Conservation (phyloP, 1,140 invertebrate species). For the Drosophila paulistorum region DNA sequence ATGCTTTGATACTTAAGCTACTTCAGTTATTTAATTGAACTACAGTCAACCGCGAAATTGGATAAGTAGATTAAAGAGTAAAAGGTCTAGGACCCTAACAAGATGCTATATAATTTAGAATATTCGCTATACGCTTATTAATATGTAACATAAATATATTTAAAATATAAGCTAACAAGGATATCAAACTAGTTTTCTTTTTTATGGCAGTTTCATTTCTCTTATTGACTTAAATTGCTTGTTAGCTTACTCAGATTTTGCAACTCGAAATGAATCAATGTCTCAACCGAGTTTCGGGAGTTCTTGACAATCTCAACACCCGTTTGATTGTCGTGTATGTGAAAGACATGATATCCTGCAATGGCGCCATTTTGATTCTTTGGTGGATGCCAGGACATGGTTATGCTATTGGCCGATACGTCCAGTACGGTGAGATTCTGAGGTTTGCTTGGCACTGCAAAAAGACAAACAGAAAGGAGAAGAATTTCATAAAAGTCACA, state of each 20-base stretch:
- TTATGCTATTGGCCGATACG: constrained; percentile 90
- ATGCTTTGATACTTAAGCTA: no score
- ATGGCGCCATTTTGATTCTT: constrained; percentile 88
- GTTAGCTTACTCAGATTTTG: constrained; percentile 87
- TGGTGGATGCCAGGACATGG: constrained; percentile 91
- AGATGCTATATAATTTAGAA: no score
- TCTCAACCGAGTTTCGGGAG: constrained; percentile 81
- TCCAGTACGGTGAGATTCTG: constrained; percentile 90
- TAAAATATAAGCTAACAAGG: no score
- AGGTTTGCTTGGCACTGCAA: constrained; percentile 92
- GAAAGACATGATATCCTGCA: constrained; percentile 88
- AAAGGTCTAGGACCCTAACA: no score
- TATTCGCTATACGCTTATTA: no score
- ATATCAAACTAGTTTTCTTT: neutral
- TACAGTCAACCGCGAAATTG: no score
- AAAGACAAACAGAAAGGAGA: constrained; percentile 14
- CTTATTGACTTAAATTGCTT: no score
- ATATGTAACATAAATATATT: no score
- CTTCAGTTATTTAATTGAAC: no score
- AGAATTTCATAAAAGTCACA: constrained; percentile 39
- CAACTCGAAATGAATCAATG: constrained; percentile 84
- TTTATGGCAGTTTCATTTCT: neutral
- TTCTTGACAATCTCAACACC: constrained; percentile 86
- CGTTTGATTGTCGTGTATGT: constrained; percentile 88
- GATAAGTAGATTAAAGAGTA: no score